phyloP scores from a whole-genome alignment of 2,888 invertebrate species.

The Hemithea aestivaria region DNA sequence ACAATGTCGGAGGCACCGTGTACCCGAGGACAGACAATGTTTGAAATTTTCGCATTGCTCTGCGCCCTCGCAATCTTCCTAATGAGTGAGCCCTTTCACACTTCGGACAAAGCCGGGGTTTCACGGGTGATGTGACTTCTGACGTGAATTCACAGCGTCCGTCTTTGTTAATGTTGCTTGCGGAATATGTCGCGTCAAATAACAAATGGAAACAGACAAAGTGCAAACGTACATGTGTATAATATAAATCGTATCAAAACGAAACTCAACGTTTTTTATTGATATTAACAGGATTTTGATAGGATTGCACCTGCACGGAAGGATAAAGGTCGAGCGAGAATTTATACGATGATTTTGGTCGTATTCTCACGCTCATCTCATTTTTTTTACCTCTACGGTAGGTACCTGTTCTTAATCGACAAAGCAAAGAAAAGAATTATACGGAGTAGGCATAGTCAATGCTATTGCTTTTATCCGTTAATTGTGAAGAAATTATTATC shows the following conservation, averaged over 20 bases:
- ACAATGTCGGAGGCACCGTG: slow-evolving; percentile 56
- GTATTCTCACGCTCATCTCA: slow-evolving; percentile 51
- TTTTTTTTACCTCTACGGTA: slow-evolving; percentile 26
- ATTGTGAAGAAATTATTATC: too few relatives aligned
- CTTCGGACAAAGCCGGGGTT: slow-evolving; percentile 71
- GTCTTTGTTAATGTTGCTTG: slow-evolving; percentile 54
- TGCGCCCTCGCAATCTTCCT: slow-evolving; percentile 77
- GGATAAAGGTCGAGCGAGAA: slow-evolving; percentile 36
- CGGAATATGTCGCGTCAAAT: slow-evolving; percentile 47
- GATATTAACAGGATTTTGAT: slow-evolving; percentile 37
- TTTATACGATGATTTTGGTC: slow-evolving; percentile 40
- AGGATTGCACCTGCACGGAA: slow-evolving; percentile 42
- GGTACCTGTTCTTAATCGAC: slow-evolving; percentile 16
- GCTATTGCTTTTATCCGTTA: slow-evolving; percentile 1
- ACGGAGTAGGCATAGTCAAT: slow-evolving; percentile 4
- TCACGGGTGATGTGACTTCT: slow-evolving; percentile 72
- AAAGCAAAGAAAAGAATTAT: slow-evolving; percentile 13
- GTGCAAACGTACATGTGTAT: too few relatives aligned
- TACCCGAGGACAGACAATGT: slow-evolving; percentile 54
- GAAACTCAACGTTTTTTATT: too few relatives aligned
- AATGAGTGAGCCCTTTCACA: slow-evolving; percentile 78
- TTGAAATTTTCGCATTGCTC: slow-evolving; percentile 48
- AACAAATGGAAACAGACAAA: slow-evolving; percentile 26
- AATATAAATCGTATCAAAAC: too few relatives aligned
- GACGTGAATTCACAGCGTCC: slow-evolving; percentile 63